These are phyloP conservation scores for Lasiurus borealis DNA, from an alignment of 2,113 vertebrate genomes.

Conservation along the genomic window DNA sequence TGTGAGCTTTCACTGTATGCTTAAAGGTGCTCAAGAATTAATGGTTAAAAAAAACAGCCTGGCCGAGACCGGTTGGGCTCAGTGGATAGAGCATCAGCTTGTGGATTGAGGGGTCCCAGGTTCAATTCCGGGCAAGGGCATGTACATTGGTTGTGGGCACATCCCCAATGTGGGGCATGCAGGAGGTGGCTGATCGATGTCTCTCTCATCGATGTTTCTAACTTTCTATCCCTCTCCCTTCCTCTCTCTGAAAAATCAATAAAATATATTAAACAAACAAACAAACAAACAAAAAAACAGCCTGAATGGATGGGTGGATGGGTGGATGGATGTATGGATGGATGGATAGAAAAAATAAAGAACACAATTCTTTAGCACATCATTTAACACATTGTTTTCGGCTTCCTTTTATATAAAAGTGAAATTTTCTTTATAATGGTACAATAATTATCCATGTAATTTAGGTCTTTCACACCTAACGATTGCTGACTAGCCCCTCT, in stretches of 20 bases:
- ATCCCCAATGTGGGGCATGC: no score
- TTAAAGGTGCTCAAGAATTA: background rate
- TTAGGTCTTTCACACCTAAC: background rate
- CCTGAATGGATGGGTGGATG: background rate
- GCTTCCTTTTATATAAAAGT: background rate
- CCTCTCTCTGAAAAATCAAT: no score
- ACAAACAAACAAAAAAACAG: no score
- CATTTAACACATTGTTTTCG: background rate
- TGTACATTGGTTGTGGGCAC: no score
- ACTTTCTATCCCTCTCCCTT: no score
- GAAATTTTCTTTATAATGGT: background rate
- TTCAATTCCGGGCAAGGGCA: no score
- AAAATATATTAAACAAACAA: no score
- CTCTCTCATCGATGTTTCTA: no score
- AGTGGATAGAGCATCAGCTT: no score
- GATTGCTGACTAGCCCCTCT: background rate
- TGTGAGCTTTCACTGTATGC: background rate
- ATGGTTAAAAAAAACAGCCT: background rate
- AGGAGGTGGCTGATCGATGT: no score
- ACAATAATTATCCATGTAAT: background rate
- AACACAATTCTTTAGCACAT: background rate
- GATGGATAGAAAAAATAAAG: background rate
- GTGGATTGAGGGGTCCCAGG: no score
- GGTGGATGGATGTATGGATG: background rate
- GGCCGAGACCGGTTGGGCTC: no score